Conservation (phyloP, 2,888 invertebrate genomes). For the Synergus japonicus region DNA sequence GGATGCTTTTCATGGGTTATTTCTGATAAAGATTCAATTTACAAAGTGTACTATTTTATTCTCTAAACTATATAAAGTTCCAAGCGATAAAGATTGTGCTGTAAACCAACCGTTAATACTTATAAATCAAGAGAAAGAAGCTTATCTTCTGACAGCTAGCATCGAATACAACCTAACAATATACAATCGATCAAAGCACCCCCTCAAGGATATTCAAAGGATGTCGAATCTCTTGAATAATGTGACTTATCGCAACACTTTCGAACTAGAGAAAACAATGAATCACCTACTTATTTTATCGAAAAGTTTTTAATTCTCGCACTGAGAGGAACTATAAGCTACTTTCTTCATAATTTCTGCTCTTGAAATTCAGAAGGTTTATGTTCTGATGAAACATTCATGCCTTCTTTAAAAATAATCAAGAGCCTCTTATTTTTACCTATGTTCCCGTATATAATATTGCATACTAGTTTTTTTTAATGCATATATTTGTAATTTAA, state of each 20-base stretch:
- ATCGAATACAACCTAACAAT: constrained; percentile 2
- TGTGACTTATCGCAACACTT: not conserved
- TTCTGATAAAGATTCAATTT: not conserved
- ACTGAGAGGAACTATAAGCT: not conserved
- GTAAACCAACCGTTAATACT: not conserved
- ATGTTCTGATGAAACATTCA: not conserved
- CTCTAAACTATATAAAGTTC: not conserved
- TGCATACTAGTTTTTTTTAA: not conserved
- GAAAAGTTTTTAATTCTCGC: not conserved
- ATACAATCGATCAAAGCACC: not conserved
- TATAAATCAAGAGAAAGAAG: not conserved
- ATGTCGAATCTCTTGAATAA: not conserved
- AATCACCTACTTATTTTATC: not conserved
- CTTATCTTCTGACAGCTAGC: not conserved
- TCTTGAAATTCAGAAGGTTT: not conserved
- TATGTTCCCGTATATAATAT: not conserved
- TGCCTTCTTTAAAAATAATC: not conserved
- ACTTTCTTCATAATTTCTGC: not conserved
- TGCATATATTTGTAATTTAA: not conserved
- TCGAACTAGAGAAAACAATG: not conserved
- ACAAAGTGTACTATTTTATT: not conserved
- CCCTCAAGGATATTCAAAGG: not conserved
- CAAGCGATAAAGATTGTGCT: not conserved
- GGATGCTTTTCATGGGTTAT: not conserved
- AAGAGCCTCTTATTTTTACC: not conserved